Evolutionary conservation across 2,888 invertebrate genomes (phyloP).

Genomic region (Heteropelma amictum): DNA sequence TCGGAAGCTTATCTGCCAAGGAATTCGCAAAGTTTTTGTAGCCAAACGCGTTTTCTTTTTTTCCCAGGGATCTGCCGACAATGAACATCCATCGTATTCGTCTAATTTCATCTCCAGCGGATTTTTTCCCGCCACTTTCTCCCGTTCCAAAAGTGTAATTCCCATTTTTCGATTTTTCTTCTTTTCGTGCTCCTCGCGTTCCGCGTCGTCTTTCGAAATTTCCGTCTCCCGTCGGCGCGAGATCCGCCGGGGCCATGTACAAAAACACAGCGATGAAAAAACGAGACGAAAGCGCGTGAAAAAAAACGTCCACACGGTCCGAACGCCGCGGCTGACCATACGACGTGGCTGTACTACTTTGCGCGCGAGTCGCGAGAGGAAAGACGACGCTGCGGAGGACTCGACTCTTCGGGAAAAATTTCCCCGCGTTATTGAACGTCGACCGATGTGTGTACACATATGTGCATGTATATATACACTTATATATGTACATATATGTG

Average conservation of each 20-base stretch:
- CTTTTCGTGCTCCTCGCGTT: too few species aligned
- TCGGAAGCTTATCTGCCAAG: conserved; percentile 56
- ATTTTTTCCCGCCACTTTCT: conserved; percentile 8
- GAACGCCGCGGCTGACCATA: conserved; percentile 26
- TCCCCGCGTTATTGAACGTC: conserved; percentile 42
- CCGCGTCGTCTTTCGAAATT: too few species aligned
- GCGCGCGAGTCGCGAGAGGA: conserved; percentile 9
- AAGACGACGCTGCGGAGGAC: conserved; percentile 12
- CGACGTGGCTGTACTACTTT: conserved; percentile 45
- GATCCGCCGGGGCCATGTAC: too few species aligned
- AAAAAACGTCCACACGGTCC: too few species aligned
- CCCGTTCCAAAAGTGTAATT: too few species aligned
- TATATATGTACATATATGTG: too few species aligned
- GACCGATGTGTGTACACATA: conserved; percentile 50
- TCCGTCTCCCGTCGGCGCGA: too few species aligned
- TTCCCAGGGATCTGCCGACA: too few species aligned
- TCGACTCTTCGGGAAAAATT: conserved; percentile 29
- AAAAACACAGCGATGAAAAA: too few species aligned
- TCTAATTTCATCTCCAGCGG: conserved; percentile 3
- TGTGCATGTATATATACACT: conserved; percentile 30
- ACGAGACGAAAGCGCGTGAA: too few species aligned
- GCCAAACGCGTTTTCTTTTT: conserved; percentile 60
- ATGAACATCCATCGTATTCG: conserved; percentile 25
- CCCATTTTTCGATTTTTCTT: too few species aligned
- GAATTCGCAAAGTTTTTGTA: conserved; percentile 59